A percentile compares a stretch with the other conserved stretches of the same genome.
Conservation (phyloP, 1,140 invertebrate genomes). For the Drosophila littoralis region DNA sequence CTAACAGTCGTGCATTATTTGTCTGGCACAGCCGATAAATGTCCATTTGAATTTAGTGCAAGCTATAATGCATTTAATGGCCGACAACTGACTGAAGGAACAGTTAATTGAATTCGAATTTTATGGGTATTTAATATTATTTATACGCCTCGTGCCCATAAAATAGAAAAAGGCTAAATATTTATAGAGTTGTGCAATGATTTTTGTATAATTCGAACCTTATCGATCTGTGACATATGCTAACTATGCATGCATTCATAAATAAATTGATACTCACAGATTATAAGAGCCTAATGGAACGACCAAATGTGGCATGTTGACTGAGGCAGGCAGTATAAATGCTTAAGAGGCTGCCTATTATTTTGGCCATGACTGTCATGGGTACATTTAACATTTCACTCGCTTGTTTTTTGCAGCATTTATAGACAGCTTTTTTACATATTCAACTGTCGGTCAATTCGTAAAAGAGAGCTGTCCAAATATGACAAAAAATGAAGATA, state of each 20-base stretch:
- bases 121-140: background rate
- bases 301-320: too few relatives aligned
- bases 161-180: background rate
- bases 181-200: background rate
- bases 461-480: too few relatives aligned
- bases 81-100: background rate
- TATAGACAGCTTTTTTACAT: too few relatives aligned
- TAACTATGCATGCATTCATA: too few relatives aligned
- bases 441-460: background rate
- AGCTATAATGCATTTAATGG: background rate
- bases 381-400: too few relatives aligned
- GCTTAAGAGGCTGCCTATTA: too few relatives aligned
- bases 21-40: background rate
- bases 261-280: too few relatives aligned
- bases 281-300: too few relatives aligned
- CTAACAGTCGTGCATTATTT: background rate
- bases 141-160: background rate
- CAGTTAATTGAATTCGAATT: background rate
- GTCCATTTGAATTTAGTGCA: background rate
- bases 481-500: slow-evolving; percentile 4
- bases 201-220: background rate
- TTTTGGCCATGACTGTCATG: too few relatives aligned
- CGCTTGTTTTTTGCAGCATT: background rate
- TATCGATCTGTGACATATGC: background rate
- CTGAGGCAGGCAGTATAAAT: too few relatives aligned